phyloP scores from a whole-genome alignment of 64 coral and sea anemone species.

The Trachythela sp. region DNA sequence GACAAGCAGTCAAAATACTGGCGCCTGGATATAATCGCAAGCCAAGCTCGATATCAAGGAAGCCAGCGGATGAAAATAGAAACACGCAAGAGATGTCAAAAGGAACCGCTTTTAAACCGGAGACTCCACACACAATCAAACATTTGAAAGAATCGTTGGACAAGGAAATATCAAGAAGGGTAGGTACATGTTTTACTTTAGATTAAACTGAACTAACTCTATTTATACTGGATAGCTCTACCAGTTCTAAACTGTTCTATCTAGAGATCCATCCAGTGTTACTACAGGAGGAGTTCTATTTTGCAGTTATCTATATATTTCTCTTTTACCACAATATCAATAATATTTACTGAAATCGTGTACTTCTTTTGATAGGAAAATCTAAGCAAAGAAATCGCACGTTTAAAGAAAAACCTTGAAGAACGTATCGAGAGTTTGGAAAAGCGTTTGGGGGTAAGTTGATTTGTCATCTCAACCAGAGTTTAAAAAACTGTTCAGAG shows the following conservation, averaged over 20 bases:
- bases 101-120: neutral
- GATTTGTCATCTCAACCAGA: too few relatives aligned
- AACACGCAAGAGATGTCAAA: neutral
- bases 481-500: too few relatives aligned
- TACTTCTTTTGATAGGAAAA: neutral
- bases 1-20: neutral
- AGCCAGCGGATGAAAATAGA: neutral
- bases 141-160: neutral
- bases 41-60: neutral
- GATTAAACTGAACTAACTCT: too few relatives aligned
- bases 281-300: too few relatives aligned
- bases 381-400: neutral
- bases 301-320: too few relatives aligned
- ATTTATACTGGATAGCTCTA: too few relatives aligned
- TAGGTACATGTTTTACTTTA: neutral
- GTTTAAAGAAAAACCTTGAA: neutral
- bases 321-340: too few relatives aligned
- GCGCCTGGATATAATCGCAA: neutral
- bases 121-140: neutral
- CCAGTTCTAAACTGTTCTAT: too few relatives aligned
- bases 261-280: too few relatives aligned
- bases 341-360: too few relatives aligned
- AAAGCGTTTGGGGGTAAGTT: neutral
- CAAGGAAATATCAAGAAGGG: neutral
- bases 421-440: neutral